Evolutionary conservation across 2,113 vertebrate species (phyloP).

Genomic region (Isurus oxyrinchus): DNA sequence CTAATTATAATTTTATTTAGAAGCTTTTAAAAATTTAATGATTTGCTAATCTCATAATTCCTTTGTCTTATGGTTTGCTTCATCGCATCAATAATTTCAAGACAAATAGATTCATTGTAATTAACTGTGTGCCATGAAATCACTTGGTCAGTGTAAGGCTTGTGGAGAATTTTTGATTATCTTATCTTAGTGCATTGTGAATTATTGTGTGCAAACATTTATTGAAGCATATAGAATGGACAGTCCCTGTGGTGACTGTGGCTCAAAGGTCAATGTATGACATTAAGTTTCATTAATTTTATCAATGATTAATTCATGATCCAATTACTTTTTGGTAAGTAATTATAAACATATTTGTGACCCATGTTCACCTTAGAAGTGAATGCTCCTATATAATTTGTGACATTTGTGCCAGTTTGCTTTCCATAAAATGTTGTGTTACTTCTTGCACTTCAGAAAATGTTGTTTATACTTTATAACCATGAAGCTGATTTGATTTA

Average conservation of each 20-base stretch:
- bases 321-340: background rate
- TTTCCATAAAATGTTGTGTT: background rate
- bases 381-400: background rate
- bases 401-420: background rate
- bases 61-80: background rate
- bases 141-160: background rate
- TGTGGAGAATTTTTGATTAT: background rate
- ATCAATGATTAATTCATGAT: constrained; percentile 3
- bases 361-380: background rate
- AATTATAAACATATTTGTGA: constrained; percentile 15
- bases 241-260: background rate
- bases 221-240: background rate
- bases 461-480: background rate
- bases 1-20: background rate
- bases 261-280: background rate
- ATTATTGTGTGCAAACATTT: constrained; percentile 10
- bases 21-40: background rate
- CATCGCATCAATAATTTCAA: background rate
- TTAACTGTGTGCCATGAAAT: background rate
- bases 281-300: background rate
- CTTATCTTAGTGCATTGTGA: background rate
- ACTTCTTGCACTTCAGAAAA: background rate
- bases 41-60: background rate
- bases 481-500: background rate
- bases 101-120: background rate